Percentiles rank a stretch among this genome's conserved stretches.
Conservation (phyloP, 30 jellyfish, hydroid and myxozoan species). For the Aurelia sp. region DNA sequence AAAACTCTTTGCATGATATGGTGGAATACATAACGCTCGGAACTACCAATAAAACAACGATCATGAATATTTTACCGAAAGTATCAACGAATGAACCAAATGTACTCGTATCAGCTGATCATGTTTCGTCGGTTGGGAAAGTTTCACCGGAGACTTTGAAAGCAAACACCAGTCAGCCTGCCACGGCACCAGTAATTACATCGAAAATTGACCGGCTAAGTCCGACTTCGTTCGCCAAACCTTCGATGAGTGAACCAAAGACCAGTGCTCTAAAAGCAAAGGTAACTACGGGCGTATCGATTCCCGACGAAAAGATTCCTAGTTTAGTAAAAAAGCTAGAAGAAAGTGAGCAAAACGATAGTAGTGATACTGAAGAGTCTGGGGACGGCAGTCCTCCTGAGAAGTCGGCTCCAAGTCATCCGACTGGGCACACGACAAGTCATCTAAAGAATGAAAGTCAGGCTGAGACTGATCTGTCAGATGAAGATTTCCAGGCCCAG, state of each 20-base stretch:
- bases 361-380: conserved; percentile 16
- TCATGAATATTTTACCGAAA: background rate
- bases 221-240: background rate
- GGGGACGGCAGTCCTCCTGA: conserved; percentile 6
- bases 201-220: background rate
- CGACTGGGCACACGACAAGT: background rate
- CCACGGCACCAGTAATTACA: background rate
- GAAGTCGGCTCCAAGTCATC: background rate
- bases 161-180: background rate
- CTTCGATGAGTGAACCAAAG: background rate
- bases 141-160: background rate
- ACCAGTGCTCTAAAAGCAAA: background rate
- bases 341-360: background rate
- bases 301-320: background rate
- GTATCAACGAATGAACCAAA: background rate
- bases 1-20: conserved; percentile 37
- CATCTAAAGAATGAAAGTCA: background rate
- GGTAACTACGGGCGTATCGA: background rate
- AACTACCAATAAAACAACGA: background rate
- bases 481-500: conserved; percentile 31
- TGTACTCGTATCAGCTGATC: background rate
- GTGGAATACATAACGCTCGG: conserved; percentile 42
- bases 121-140: background rate
- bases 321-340: conserved; percentile 12
- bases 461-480: background rate